Percentiles rank a stretch among this genome's conserved stretches.
Conservation (phyloP, 2,888 invertebrate species). For the Carterocephalus palaemon region DNA sequence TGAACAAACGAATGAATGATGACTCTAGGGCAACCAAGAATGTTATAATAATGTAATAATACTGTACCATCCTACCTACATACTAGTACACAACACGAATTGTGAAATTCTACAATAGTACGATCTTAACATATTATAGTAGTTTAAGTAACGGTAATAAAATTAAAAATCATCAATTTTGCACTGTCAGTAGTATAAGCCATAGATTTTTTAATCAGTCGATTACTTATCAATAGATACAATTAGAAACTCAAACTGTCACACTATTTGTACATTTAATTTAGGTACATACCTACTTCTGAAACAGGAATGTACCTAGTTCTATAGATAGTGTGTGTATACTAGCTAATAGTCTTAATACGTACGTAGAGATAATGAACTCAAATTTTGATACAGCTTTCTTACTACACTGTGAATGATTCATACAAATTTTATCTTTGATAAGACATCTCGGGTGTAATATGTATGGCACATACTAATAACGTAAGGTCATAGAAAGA, state of each 20-base stretch:
- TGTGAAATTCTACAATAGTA: slow-evolving; percentile 24
- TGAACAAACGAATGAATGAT: slow-evolving; percentile 51
- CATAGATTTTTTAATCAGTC: slow-evolving; percentile 25
- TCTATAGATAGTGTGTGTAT: slow-evolving; percentile 4
- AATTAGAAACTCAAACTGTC: slow-evolving; percentile 1
- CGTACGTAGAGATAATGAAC: slow-evolving; percentile 25
- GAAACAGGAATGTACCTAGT: background rate
- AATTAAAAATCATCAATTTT: slow-evolving; percentile 28
- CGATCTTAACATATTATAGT: slow-evolving; percentile 5
- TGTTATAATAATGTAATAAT: slow-evolving; percentile 58
- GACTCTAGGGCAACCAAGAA: slow-evolving; percentile 45
- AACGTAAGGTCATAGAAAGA: slow-evolving; percentile 53
- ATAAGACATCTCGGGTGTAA: slow-evolving; percentile 49
- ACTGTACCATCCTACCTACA: too few species aligned
- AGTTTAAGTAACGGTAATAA: slow-evolving; percentile 29
- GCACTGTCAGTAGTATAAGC: slow-evolving; percentile 31
- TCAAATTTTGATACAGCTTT: slow-evolving; percentile 47
- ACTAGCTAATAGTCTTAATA: slow-evolving; percentile 7
- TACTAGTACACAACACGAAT: slow-evolving; percentile 44
- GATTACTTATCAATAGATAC: slow-evolving; percentile 13
- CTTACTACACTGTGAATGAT: slow-evolving; percentile 42
- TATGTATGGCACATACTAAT: slow-evolving; percentile 51
- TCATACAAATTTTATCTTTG: slow-evolving; percentile 35
- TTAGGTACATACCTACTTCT: too few species aligned
- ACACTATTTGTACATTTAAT: slow-evolving; percentile 12